These are phyloP conservation scores for Rhinichthys klamathensis DNA, from an alignment of 2,113 vertebrate species.

Conservation along the genomic window DNA sequence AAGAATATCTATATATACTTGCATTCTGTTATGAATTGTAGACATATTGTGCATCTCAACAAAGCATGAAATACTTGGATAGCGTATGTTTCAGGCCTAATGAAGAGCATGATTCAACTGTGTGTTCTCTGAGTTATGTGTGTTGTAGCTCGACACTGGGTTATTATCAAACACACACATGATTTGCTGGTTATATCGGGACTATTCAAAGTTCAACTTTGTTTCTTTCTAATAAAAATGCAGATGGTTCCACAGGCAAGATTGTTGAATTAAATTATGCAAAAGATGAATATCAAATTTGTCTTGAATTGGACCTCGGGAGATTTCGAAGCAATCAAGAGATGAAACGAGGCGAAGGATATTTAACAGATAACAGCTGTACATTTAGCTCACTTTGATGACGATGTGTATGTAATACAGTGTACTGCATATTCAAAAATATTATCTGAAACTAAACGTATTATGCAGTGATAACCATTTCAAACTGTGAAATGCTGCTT, in stretches of 20 bases:
- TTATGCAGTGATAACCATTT: not conserved
- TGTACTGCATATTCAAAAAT: not conserved
- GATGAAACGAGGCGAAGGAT: slow-evolving; percentile 23
- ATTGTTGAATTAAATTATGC: slow-evolving; percentile 20
- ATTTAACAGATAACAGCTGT: slow-evolving; percentile 13
- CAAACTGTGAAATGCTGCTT: not conserved
- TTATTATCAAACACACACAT: not conserved
- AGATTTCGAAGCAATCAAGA: slow-evolving; percentile 25
- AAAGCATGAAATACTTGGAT: not conserved
- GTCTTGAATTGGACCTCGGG: slow-evolving; percentile 5
- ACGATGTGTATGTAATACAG: not conserved
- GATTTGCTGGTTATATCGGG: too few species aligned
- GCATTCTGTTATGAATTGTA: not conserved
- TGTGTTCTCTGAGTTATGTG: not conserved
- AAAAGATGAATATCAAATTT: slow-evolving; percentile 27
- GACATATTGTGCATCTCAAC: not conserved
- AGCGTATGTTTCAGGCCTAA: not conserved
- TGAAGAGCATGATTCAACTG: not conserved
- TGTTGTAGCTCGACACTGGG: not conserved
- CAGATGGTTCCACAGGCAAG: slow-evolving; percentile 6
- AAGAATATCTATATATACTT: not conserved
- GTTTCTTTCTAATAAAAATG: not conserved
- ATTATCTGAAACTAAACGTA: not conserved
- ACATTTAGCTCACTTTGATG: slow-evolving; percentile 15
- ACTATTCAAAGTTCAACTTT: not conserved